Percentiles rank a stretch among this genome's conserved stretches.
phyloP scores from a whole-genome alignment of 2,888 invertebrate genomes.

The Hyalella azteca region DNA sequence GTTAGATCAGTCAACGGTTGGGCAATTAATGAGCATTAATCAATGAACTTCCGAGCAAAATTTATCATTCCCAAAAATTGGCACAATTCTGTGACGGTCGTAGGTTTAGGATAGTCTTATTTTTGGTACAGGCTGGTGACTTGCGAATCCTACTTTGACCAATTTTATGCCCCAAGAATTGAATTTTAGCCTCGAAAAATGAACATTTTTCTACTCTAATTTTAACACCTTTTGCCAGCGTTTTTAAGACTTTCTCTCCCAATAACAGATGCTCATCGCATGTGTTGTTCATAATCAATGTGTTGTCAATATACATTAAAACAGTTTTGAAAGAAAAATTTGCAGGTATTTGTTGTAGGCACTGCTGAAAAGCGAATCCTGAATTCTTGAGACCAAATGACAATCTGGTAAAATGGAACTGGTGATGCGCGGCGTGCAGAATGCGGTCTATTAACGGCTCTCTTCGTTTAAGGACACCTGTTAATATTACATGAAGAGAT shows the following conservation, averaged over 20 bases:
- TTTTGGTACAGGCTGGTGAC: background rate
- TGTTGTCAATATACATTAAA: background rate
- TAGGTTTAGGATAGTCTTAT: constrained; percentile 4
- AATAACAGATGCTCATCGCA: background rate
- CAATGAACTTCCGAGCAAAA: background rate
- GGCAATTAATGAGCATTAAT: background rate
- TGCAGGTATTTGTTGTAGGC: background rate
- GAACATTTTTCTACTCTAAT: background rate
- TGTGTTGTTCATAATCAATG: background rate
- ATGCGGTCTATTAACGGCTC: background rate
- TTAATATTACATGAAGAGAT: background rate
- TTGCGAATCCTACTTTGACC: background rate
- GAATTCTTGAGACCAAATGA: background rate
- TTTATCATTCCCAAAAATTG: background rate
- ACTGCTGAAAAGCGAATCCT: background rate
- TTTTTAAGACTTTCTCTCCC: background rate
- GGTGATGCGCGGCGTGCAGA: background rate
- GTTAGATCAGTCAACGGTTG: background rate
- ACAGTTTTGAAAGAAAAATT: background rate
- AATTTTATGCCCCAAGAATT: background rate
- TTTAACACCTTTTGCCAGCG: background rate
- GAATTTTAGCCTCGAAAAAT: background rate
- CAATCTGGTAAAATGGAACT: no score
- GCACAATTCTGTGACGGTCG: background rate
- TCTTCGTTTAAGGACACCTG: background rate